Conservation (phyloP, 2,888 invertebrate genomes). For the Tyria jacobaeae region DNA sequence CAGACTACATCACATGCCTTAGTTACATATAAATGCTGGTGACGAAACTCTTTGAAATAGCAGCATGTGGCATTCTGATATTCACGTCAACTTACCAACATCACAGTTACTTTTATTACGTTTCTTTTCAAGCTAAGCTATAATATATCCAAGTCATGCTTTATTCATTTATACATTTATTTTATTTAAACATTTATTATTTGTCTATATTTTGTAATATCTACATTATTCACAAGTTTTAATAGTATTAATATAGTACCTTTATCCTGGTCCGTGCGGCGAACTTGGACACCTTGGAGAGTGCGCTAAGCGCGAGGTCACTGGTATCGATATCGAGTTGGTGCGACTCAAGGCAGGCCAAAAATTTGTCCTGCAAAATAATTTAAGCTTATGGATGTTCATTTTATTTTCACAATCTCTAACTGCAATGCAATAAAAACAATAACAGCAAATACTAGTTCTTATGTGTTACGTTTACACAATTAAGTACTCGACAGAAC, state of each 20-base stretch:
- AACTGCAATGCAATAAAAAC: too few species aligned
- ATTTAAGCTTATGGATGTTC: neutral
- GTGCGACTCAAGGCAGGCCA: conserved; percentile 92
- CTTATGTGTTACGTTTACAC: too few species aligned
- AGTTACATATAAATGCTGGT: conserved; percentile 68
- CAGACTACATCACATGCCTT: conserved; percentile 73
- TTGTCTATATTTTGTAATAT: conserved; percentile 1
- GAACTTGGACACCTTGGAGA: conserved; percentile 96
- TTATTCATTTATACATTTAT: conserved; percentile 46
- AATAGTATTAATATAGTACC: conserved; percentile 65
- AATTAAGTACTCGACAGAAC: too few species aligned
- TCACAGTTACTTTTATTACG: conserved; percentile 59
- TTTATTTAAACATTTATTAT: conserved; percentile 23
- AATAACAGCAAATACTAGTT: too few species aligned
- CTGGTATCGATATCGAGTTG: conserved; percentile 95
- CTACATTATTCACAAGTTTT: neutral
- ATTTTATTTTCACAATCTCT: neutral
- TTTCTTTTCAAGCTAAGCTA: conserved; percentile 66
- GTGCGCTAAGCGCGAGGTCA: conserved; percentile 94
- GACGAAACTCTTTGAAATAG: conserved; percentile 34
- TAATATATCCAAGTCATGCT: conserved; percentile 61
- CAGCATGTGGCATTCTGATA: conserved; percentile 26
- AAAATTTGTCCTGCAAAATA: conserved; percentile 91
- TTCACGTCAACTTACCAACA: conserved; percentile 42
- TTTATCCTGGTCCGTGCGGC: conserved; percentile 94